Conservation (phyloP, 2,888 invertebrate species). For the Lamellibrachia satsuma region DNA sequence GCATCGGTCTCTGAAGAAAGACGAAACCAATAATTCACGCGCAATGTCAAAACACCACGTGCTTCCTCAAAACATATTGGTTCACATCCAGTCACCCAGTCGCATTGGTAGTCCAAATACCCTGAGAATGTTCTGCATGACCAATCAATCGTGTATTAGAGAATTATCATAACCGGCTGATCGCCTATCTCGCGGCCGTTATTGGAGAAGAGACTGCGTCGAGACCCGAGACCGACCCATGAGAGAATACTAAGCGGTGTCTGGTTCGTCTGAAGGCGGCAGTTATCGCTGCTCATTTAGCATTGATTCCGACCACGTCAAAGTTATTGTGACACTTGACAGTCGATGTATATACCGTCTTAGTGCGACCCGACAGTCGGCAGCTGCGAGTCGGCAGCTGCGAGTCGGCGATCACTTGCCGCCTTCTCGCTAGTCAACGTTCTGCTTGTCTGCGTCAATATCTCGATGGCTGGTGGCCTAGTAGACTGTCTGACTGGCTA, state of each 20-base stretch:
- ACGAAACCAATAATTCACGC: not conserved
- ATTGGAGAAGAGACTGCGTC: not conserved
- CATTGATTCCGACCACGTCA: conserved; percentile 13
- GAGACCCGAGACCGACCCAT: not conserved
- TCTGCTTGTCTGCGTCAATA: not conserved
- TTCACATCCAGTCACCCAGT: not conserved
- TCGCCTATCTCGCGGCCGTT: not conserved
- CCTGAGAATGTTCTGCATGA: not conserved
- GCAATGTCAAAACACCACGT: not conserved
- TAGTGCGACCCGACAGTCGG: not conserved
- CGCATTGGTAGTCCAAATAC: not conserved
- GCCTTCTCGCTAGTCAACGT: not conserved
- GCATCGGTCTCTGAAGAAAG: not conserved
- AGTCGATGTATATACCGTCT: not conserved
- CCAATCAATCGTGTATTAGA: conserved; percentile 10
- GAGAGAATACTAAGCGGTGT: not conserved
- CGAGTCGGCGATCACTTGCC: not conserved
- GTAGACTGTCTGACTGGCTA: not conserved
- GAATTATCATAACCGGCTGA: not conserved
- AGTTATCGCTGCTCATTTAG: not conserved
- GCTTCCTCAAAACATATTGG: not conserved
- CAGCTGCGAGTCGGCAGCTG: not conserved
- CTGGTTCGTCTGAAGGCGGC: not conserved
- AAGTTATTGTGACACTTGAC: conserved; percentile 5
- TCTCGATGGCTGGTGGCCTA: not conserved